Evolutionary conservation across 2,888 invertebrate genomes (phyloP), one percentile per base, ranked within the genome.

Genomic region (Caenorhabditis sp.): DNA sequence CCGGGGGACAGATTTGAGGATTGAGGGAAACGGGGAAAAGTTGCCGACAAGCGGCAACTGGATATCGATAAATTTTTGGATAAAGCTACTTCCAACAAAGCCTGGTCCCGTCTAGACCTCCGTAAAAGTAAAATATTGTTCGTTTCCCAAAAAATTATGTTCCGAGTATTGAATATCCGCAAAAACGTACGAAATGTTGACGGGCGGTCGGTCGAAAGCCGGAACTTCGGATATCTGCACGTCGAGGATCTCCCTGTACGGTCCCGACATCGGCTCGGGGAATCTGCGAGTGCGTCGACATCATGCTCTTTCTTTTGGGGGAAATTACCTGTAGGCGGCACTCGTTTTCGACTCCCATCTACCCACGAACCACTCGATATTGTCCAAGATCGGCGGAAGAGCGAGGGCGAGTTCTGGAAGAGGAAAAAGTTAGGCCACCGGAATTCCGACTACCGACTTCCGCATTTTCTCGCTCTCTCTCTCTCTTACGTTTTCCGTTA

Each of bases 281-380:
- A 85, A 88, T 43, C 85, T 74, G 53, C 52, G 56, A 63, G 24
- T 6, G 2, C 13, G 11, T 11, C 4, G 43, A 20, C 15, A 15
- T 30, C 15, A 11, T 24, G 32, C 17, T 26, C 9, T n/a, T 9
- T 24, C 17, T 30, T 46, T 39, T 22, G 2, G 45, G 45, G 13
- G 35, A 32, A 35, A 39, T 7, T 15, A 68, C 68, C 74, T 56
- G 30, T 75, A 58, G 4, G 59, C 59, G 9, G 80, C 79, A 35
- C 80, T 78, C 1, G 85, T 83, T n/a, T 53, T 65, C 17, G 85
- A 78, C 55, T 83, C 83, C 88, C 88, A 88, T 37, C 82, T 50
- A 11, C 88, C 88, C 7, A 87, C 83, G n/a, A 88, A 75, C 87
- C 86, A 87, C 15, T 84, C 76, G 7, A 87, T 66, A n/a, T 83